phyloP scores from a whole-genome alignment of 1,140 invertebrate species.

The Eriosoma lanigerum region DNA sequence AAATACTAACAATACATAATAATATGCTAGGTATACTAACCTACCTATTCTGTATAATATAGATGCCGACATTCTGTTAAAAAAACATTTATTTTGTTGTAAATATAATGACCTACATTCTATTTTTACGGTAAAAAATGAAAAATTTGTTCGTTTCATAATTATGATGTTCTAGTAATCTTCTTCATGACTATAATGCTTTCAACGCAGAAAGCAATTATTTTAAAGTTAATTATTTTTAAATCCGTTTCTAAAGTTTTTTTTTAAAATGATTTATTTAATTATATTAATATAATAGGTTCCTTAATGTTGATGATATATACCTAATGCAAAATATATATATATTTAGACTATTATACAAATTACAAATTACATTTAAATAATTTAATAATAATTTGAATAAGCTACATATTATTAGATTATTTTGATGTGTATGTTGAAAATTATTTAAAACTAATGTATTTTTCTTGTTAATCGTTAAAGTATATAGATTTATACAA shows the following conservation, averaged over 20 bases:
- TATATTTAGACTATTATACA: not conserved
- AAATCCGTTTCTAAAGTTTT: constrained; percentile 18
- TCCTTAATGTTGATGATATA: not conserved
- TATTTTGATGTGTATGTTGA: too few species aligned
- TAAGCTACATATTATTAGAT: too few species aligned
- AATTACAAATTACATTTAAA: too few species aligned
- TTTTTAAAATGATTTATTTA: not conserved
- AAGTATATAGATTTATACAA: too few species aligned
- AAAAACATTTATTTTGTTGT: not conserved
- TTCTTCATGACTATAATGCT: not conserved
- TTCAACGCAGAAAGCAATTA: not conserved
- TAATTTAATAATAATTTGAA: too few species aligned
- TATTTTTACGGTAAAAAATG: constrained; percentile 1
- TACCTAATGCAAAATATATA: not conserved
- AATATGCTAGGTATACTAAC: not conserved
- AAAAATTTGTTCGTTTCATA: not conserved
- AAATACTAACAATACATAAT: not conserved
- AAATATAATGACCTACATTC: too few species aligned
- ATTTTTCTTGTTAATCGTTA: too few species aligned
- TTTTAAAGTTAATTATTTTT: not conserved
- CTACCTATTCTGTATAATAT: not conserved
- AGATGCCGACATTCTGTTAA: not conserved
- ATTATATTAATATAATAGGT: not conserved
- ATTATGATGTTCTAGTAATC: constrained; percentile 4
- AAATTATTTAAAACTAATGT: too few species aligned